Conservation (phyloP, 2,888 invertebrate species). For the Rhorus exstirpatorius region DNA sequence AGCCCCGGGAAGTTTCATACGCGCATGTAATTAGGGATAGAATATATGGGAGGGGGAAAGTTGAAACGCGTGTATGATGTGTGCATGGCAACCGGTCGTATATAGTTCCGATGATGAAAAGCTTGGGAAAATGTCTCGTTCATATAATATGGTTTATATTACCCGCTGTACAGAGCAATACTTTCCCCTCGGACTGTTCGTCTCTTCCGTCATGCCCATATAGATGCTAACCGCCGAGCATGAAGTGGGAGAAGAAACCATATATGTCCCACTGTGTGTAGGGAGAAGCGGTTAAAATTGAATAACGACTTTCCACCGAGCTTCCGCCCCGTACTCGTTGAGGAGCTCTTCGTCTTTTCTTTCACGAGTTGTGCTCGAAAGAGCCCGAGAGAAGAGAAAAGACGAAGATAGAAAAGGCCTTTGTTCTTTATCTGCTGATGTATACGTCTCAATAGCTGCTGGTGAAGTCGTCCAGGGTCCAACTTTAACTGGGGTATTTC, state of each 20-base stretch:
- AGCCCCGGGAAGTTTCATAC: not conserved
- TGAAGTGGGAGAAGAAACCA: conserved; percentile 9
- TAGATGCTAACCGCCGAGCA: conserved; percentile 1
- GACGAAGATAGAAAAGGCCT: not conserved
- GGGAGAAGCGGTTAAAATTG: conserved; percentile 31
- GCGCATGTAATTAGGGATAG: conserved; percentile 2
- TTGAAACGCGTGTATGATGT: conserved; percentile 1
- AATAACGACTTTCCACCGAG: conserved; percentile 46
- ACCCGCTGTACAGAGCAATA: not conserved
- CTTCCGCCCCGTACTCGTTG: conserved; percentile 11
- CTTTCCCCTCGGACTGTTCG: not conserved
- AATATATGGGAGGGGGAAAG: not conserved
- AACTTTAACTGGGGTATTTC: conserved; percentile 20
- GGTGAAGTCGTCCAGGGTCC: conserved; percentile 5
- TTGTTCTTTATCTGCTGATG: conserved; percentile 9
- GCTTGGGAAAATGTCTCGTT: conserved; percentile 12
- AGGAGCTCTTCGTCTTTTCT: conserved; percentile 24
- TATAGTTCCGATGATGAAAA: not conserved
- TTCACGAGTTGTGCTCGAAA: conserved; percentile 9
- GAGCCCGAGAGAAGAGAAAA: conserved; percentile 15
- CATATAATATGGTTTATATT: conserved; percentile 7
- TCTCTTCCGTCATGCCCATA: not conserved
- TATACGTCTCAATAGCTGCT: conserved; percentile 2
- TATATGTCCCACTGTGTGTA: conserved; percentile 1
- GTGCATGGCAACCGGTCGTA: not conserved